phyloP scores from a whole-genome alignment of 2,113 vertebrate genomes.

The Pelvicachromis taeniatus region DNA sequence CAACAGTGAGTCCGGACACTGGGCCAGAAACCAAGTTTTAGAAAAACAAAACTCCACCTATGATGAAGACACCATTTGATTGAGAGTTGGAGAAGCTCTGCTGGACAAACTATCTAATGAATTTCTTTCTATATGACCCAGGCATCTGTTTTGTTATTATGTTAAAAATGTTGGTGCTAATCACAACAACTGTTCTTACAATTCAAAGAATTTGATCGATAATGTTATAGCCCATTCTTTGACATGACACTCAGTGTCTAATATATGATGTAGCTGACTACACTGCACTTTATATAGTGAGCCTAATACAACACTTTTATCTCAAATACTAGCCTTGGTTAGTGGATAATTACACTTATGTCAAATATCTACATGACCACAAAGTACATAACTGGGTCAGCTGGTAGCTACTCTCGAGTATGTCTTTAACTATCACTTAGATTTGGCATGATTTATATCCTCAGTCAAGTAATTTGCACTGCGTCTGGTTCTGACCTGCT shows the following conservation, averaged over 20 bases:
- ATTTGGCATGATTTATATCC: not conserved
- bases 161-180: no score
- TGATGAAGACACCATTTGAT: not conserved
- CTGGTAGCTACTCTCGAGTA: not conserved
- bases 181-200: not conserved
- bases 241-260: not conserved
- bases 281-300: not conserved
- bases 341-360: not conserved
- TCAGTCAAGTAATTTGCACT: not conserved
- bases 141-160: not conserved
- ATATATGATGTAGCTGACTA: not conserved
- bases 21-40: not conserved
- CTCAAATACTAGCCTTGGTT: not conserved
- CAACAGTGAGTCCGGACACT: not conserved
- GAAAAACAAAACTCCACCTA: not conserved
- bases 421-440: not conserved
- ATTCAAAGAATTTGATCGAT: not conserved
- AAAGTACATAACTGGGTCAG: not conserved
- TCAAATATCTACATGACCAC: not conserved
- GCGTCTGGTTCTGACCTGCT: not conserved
- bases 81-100: not conserved
- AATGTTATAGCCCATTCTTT: not conserved
- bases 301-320: not conserved
- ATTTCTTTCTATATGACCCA: not conserved
- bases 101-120: not conserved